phyloP scores from a whole-genome alignment of 2,113 vertebrate genomes.

The Acrocephalus arundinaceus region DNA sequence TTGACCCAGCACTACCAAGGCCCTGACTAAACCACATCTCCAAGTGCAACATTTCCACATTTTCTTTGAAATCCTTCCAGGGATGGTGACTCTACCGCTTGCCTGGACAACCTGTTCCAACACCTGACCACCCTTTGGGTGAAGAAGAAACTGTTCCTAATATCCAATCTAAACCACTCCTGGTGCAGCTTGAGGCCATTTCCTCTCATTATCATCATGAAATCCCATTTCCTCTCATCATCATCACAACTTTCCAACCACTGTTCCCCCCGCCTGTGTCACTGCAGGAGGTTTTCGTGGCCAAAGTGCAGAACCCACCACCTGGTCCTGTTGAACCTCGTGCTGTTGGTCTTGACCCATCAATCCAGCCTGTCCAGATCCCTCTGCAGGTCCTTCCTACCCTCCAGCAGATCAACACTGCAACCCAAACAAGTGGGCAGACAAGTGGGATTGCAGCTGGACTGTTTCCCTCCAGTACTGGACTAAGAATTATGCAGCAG shows the following conservation, averaged over 20 bases:
- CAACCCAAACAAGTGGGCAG: not conserved
- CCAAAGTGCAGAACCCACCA: not conserved
- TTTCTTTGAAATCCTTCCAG: not conserved
- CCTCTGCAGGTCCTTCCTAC: not conserved
- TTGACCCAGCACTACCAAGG: not conserved
- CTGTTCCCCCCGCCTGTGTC: not conserved
- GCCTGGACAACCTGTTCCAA: not conserved
- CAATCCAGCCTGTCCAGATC: not conserved
- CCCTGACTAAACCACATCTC: not conserved
- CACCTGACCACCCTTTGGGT: not conserved
- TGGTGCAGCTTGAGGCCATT: not conserved
- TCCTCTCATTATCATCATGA: not conserved
- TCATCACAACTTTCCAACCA: not conserved
- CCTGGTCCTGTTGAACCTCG: not conserved
- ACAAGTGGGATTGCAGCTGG: not conserved
- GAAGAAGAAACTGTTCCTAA: not conserved
- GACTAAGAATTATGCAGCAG: not conserved
- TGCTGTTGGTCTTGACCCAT: no score
- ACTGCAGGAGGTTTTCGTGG: not conserved
- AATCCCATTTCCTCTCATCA: not conserved
- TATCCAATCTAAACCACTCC: not conserved
- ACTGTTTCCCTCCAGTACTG: not conserved
- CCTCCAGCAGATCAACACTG: not conserved
- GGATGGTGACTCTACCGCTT: not conserved
- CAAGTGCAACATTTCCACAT: not conserved